Evolutionary conservation across 2,113 vertebrate species (phyloP), one percentile per base, ranked within the genome.

Genomic region (Notiomystis cincta): DNA sequence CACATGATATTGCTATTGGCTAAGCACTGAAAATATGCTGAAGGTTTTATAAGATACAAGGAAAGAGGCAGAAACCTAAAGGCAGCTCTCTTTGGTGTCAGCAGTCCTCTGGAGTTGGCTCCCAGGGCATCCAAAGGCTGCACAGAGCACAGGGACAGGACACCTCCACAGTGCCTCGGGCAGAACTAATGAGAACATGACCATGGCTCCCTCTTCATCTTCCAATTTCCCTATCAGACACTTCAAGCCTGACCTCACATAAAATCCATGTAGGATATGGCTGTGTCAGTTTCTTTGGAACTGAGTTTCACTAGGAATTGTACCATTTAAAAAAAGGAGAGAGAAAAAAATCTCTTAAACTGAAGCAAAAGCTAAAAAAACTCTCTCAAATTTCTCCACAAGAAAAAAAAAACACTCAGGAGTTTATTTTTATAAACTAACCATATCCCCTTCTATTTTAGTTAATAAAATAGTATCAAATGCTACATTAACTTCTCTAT

Each of bases 131-230:
- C 72, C 69, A 71, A 44, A 87, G 22, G 27, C 37, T 87, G 27
- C 2, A 8, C 0, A 28, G 25, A 67, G 24, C 6, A 1, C 1
- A 67, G 44, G 44, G 44, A 19, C 30, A n/a, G 15, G 25, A 40
- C 48, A 44, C 24, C 31, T 28, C 44, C n/a, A 4, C 30, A 57
- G 24, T 62, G 50, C 35, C 51, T 40, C 22, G 4, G 53, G 44
- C 37, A 70, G 31, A 7, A 30, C 57, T 37, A 17, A 64, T 40
- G 61, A 76, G 28, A 90, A 47, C 24, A 44, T 7, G 24, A 22
- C 65, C 56, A 67, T 1, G 5, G 5, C 15, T 27, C 16, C 60
- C 42, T 60, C 56, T 71, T 93, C 65, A 67, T 69, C 56, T 62
- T 75, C 83, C 57, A 31, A 28, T 67, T 80, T 86, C 54, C 54